Conservation (phyloP, 2,113 vertebrate genomes). For the Danionella cerebrum region DNA sequence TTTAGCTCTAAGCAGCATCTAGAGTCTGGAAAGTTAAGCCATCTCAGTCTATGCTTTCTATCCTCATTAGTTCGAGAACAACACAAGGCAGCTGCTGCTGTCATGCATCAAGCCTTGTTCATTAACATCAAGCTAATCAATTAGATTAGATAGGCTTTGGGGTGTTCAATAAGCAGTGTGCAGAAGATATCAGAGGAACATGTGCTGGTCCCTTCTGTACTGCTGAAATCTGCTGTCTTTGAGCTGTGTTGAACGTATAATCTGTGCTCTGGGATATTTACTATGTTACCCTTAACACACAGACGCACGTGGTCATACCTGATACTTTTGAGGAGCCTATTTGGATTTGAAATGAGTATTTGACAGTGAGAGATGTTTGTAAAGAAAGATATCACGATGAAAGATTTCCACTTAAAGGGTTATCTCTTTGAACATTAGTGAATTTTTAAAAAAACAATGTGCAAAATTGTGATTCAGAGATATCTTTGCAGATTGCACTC, state of each 20-base stretch:
- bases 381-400: no score
- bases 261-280: not conserved
- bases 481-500: no score
- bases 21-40: not conserved
- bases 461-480: no score
- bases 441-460: no score
- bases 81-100: not conserved
- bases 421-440: no score
- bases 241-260: not conserved
- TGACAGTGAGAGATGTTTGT: no score
- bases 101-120: not conserved
- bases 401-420: no score
- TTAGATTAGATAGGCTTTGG: constrained; percentile 4
- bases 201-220: not conserved
- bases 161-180: constrained; percentile 3
- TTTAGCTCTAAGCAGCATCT: not conserved
- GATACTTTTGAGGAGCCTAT: no score
- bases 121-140: constrained; percentile 11
- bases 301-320: no score
- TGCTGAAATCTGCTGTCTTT: not conserved
- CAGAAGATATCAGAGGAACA: not conserved
- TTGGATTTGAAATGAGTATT: no score
- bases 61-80: not conserved
- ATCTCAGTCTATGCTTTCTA: not conserved
- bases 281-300: no score